Evolutionary conservation across 2,888 invertebrate genomes (phyloP).

Genomic region (Eupithecia subumbrata): DNA sequence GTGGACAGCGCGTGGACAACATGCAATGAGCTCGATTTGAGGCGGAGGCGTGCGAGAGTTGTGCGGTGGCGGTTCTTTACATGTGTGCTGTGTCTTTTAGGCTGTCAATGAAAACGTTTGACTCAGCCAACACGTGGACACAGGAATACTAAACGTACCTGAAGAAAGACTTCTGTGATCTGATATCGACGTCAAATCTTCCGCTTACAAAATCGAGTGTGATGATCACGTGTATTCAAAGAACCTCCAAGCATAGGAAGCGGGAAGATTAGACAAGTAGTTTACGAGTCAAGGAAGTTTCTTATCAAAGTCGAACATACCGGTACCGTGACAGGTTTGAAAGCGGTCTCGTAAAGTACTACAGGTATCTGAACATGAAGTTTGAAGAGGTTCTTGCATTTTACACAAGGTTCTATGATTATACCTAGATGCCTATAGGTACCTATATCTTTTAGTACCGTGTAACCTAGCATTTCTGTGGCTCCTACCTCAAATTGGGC

Average conservation of each 20-base stretch:
- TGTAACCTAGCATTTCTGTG: too few species aligned
- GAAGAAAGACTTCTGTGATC: background rate
- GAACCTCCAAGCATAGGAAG: conserved; percentile 7
- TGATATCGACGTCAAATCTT: background rate
- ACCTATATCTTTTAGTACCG: background rate
- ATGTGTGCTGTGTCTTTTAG: background rate
- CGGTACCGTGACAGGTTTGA: conserved; percentile 6
- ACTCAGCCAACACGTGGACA: background rate
- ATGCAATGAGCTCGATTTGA: too few species aligned
- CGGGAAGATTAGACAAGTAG: conserved; percentile 16
- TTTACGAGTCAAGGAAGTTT: conserved; percentile 19
- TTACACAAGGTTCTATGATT: background rate
- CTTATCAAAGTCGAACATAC: conserved; percentile 12
- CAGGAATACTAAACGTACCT: too few species aligned
- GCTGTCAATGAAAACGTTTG: background rate
- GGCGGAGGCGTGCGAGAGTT: background rate
- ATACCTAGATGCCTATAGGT: background rate
- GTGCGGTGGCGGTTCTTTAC: background rate
- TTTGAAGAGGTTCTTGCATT: background rate
- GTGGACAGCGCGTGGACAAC: background rate
- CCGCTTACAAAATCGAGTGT: background rate
- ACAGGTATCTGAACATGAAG: background rate
- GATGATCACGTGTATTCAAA: background rate
- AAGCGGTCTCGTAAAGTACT: background rate
- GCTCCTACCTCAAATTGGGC: too few species aligned